A percentile compares a stretch with the other conserved stretches of the same genome.
Conservation (phyloP, 2,113 vertebrate species). For the cat (Felis catus) region F.catus_Fca126_mat1.0 CM031412.1:188686501-188687000, state of each 20-base stretch:
- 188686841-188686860: neutral
- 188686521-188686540: neutral
- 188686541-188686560: neutral
- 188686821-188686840: neutral
- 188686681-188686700: neutral
- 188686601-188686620: neutral
- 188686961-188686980: neutral
- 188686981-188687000: neutral
- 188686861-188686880: neutral
- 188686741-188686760: no score
- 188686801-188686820: neutral
- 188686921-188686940: constrained; percentile 11
- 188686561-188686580: neutral
- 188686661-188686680: neutral
- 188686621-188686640: neutral
- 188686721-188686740: neutral
- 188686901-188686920: neutral
- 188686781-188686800: neutral
- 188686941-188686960: neutral
- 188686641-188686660: neutral
- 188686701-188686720: neutral
- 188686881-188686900: neutral
- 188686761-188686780: neutral
- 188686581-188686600: neutral
- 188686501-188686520: constrained; percentile 12